phyloP scores from a whole-genome alignment of 2,797 vertebrate species.

The Anabacerthia variegaticeps region DNA sequence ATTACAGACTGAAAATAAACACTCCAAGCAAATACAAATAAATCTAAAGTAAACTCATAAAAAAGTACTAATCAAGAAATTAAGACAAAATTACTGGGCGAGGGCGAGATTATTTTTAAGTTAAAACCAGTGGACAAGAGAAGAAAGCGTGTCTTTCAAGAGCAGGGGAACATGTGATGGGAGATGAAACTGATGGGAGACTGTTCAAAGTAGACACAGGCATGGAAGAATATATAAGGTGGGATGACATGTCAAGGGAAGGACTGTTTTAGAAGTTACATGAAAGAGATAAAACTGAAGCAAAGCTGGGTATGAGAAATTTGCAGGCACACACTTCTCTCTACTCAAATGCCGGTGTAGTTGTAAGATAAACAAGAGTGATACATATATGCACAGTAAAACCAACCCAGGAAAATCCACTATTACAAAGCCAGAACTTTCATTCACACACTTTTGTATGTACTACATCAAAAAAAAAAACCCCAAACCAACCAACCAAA shows the following conservation, averaged over 20 bases:
- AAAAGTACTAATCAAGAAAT: neutral
- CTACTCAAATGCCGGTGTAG: neutral
- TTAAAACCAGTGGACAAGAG: neutral
- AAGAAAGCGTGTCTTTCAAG: neutral
- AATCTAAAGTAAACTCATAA: neutral
- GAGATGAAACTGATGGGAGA: neutral
- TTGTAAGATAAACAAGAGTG: neutral
- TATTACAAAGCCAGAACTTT: neutral
- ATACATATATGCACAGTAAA: neutral
- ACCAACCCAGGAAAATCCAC: neutral
- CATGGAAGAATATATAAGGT: neutral
- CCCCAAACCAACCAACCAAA: no score
- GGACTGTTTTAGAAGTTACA: neutral
- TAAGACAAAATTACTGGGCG: neutral
- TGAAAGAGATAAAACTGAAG: neutral
- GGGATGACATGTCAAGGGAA: neutral
- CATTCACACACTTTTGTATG: neutral
- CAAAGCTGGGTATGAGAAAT: neutral
- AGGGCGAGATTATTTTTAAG: neutral
- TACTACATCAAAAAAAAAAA: neutral
- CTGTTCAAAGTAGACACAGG: neutral
- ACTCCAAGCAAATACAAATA: neutral
- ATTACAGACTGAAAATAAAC: conserved; percentile 10
- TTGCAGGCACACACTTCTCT: neutral
- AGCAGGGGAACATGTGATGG: neutral